phyloP scores from a whole-genome alignment of 2,797 vertebrate species.

The Galago senegalensis region DNA sequence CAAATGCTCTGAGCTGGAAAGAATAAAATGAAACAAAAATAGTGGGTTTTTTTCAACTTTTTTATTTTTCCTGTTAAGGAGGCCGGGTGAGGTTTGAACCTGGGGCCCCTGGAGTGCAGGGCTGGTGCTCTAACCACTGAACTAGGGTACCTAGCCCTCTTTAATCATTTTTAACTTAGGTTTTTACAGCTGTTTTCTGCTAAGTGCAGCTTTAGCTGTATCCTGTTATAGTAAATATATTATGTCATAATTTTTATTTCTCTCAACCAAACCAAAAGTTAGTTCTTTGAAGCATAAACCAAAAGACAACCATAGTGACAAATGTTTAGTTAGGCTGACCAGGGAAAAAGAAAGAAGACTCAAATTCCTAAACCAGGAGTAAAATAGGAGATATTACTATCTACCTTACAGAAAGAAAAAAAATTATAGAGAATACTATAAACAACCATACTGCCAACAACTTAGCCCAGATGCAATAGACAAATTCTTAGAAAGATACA shows the following conservation, averaged over 20 bases:
- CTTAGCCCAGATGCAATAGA: neutral
- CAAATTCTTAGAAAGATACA: slow-evolving; percentile 18
- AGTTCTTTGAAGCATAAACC: slow-evolving; percentile 17
- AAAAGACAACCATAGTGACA: slow-evolving; percentile 22
- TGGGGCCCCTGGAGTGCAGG: too few relatives aligned
- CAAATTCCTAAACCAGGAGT: slow-evolving; percentile 43
- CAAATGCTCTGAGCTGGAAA: neutral
- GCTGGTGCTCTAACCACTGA: too few relatives aligned
- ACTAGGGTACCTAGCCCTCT: neutral
- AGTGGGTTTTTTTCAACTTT: neutral
- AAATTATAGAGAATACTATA: neutral
- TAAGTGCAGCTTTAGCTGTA: neutral
- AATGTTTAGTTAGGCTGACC: neutral
- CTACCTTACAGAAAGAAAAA: neutral
- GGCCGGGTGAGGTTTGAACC: too few relatives aligned
- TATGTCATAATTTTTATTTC: neutral
- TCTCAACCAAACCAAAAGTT: slow-evolving; percentile 24
- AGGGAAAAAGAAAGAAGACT: slow-evolving; percentile 22
- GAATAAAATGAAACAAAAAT: slow-evolving; percentile 17
- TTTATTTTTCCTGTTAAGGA: neutral
- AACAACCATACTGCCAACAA: neutral
- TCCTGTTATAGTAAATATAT: neutral
- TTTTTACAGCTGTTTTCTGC: neutral
- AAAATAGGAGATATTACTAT: neutral
- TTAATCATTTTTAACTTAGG: neutral